Evolutionary conservation across 2,888 invertebrate species (phyloP), one percentile per base, ranked within the genome.

Genomic region (Pristionchus exspectatus): DNA sequence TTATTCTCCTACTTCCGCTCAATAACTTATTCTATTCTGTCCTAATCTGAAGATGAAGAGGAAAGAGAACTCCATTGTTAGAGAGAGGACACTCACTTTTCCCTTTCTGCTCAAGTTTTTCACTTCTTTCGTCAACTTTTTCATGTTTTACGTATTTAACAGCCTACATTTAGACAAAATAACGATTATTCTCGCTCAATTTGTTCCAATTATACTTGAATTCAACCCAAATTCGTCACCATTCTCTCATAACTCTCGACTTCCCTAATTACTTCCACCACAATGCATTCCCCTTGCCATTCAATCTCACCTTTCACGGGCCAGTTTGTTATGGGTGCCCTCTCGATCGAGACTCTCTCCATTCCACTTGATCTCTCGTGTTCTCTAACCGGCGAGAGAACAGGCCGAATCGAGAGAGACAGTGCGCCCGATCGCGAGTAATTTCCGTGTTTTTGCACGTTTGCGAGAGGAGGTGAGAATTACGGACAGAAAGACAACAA

Each of bases 261-360:
- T 33, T 74, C 74, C 38, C 74, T 33, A 74, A 74, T 74, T 81
- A n/a, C 81, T 81, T 81, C 81, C 81, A 81, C 81, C 27, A 44
- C 50, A 50, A 24, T 81, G 50, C 16, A 16, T 33, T 38, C 44
- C 33, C 21, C 44, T n/a, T 81, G 81, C 81, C 81, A 81, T 81
- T 50, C 50, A 21, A 33, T 81, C 69, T 14, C 66, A 18, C 77
- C 44, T 10, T 44, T 44, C 77, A n/a, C 50, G 50, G 81, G n/a
- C 81, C 81, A 81, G 81, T 81, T 81, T 81, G 81, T 54, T 63
- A 50, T 50, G 44, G 44, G 63, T 59, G 59, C 24, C 63, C 59
- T 59, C n/a, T 7, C 59, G 21, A n/a, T 63, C 24, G 7, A 5
- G 63, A 24, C 24, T 72, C 72, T 72, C 72, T 72, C 33, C 18